Percentiles rank a stretch among this genome's conserved stretches.
phyloP scores from a whole-genome alignment of 2,888 invertebrate genomes.

The Ceramica pisi region DNA sequence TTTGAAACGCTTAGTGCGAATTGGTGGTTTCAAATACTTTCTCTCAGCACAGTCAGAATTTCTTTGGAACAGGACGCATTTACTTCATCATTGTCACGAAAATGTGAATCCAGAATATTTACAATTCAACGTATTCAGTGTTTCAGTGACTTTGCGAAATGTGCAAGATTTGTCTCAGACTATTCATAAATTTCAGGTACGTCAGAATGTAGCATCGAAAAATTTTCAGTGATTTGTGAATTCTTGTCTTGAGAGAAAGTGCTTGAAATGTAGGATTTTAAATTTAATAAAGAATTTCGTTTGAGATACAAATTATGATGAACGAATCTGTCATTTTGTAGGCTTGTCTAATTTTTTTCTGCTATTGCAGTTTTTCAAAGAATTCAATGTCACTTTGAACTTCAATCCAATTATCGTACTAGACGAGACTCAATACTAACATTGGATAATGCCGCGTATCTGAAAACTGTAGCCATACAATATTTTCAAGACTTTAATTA shows the following conservation, averaged over 20 bases:
- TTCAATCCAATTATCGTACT: no score
- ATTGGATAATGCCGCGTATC: no score
- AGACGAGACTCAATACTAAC: no score
- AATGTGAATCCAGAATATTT: conserved; percentile 21
- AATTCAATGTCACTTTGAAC: not conserved
- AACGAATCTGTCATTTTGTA: not conserved
- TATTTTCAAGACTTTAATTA: no score
- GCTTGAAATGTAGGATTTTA: conserved; percentile 12
- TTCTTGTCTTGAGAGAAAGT: not conserved
- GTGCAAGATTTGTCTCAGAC: conserved; percentile 46
- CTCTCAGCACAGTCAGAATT: not conserved
- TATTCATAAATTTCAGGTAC: conserved; percentile 45
- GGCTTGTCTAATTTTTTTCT: not conserved
- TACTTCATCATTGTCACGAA: conserved; percentile 13
- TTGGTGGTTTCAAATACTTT: not conserved
- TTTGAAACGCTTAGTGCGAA: no score
- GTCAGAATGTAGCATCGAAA: conserved; percentile 22
- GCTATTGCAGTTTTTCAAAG: not conserved
- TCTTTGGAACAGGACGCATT: not conserved
- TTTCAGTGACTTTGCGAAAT: conserved; percentile 51
- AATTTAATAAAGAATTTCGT: conserved; percentile 20
- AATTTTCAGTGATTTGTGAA: conserved; percentile 15
- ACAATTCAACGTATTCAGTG: conserved; percentile 39
- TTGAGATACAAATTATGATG: conserved; percentile 18
- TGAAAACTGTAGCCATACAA: no score